Evolutionary conservation across 1,140 invertebrate genomes (phyloP).

Genomic region (Trichonephila inaurata): DNA sequence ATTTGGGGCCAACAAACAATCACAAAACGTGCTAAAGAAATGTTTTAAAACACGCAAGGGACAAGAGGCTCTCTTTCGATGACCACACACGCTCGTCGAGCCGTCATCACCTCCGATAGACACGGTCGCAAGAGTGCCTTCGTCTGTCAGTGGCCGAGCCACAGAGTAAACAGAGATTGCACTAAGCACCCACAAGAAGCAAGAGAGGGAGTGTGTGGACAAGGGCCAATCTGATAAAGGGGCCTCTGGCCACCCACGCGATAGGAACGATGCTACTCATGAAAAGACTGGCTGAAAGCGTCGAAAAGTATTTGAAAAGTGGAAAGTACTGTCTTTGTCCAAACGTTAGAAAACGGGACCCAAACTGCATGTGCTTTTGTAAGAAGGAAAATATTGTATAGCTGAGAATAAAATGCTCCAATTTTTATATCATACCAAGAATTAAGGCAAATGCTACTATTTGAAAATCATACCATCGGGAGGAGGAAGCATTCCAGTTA

Average conservation of each 20-base stretch:
- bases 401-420: too few relatives aligned
- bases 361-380: too few relatives aligned
- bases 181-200: neutral
- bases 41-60: neutral
- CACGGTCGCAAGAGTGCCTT: neutral
- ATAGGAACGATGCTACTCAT: neutral
- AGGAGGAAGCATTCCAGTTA: too few relatives aligned
- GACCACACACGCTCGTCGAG: neutral
- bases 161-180: conserved; percentile 35
- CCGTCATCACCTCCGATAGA: neutral
- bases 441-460: too few relatives aligned
- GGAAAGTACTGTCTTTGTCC: neutral
- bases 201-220: neutral
- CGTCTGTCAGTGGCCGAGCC: neutral
- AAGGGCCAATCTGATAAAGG: neutral
- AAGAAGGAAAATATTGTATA: too few relatives aligned
- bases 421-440: too few relatives aligned
- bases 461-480: too few relatives aligned
- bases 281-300: neutral
- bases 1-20: neutral
- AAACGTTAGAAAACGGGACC: too few relatives aligned
- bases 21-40: neutral
- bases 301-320: neutral
- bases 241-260: neutral
- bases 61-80: neutral